Conservation (phyloP, 2,113 vertebrate genomes). For the Notarius quadriscutis region DNA sequence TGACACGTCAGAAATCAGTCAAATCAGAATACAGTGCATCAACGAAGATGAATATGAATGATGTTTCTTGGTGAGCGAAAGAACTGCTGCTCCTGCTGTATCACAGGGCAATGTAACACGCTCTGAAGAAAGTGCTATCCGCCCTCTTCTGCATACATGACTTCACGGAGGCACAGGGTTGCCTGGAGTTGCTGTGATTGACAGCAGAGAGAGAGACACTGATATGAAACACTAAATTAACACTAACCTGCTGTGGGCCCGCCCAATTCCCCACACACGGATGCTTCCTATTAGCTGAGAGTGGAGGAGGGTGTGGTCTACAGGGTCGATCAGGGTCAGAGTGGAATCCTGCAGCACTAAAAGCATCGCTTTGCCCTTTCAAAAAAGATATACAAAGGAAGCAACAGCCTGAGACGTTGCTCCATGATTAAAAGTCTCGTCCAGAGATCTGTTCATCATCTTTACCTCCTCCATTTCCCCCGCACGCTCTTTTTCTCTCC, state of each 20-base stretch:
- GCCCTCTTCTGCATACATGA: neutral
- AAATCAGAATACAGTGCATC: neutral
- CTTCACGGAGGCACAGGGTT: neutral
- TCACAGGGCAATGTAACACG: neutral
- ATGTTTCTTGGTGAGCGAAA: neutral
- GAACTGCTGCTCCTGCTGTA: neutral
- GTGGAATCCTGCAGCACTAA: constrained; percentile 89
- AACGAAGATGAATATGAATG: neutral
- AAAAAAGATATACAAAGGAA: constrained; percentile 11
- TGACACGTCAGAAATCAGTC: neutral
- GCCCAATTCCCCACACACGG: constrained; percentile 93
- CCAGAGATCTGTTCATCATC: neutral
- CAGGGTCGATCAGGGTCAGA: constrained; percentile 90
- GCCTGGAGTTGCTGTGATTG: neutral
- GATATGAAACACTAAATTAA: neutral
- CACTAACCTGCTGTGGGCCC: constrained; percentile 92
- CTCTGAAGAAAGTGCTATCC: neutral
- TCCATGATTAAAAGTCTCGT: neutral
- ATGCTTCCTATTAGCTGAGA: constrained; percentile 96
- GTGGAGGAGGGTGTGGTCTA: constrained; percentile 89
- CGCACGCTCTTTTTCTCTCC: constrained; percentile 15
- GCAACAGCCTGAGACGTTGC: neutral
- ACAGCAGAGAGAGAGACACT: neutral
- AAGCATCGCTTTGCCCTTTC: constrained; percentile 93
- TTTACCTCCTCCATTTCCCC: constrained; percentile 42